Base-by-base conservation (phyloP, 30 jellyfish, hydroid and myxozoan genomes). In the Cassiopea andromeda region DNA sequence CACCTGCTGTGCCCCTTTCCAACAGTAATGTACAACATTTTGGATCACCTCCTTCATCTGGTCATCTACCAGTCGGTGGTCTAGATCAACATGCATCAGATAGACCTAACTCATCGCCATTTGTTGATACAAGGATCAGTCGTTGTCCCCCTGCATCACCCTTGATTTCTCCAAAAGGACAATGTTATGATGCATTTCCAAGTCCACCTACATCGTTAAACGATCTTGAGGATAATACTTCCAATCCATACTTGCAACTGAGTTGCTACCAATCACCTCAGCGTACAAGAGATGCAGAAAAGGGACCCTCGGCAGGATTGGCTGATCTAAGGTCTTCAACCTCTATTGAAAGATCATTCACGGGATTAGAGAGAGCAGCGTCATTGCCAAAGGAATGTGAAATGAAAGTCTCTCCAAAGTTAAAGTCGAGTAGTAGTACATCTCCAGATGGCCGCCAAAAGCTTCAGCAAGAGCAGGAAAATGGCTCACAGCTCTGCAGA, bases 61-160 rank as follows among this genome's bases (percentile, higher is more conserved):
- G 58, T 60, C 80, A 87, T 9, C 57, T 83, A 43, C 87, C 87
- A 13, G 81, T 67, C 7, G 45, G 46, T 73, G 14, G 79, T 18
- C 67, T 73, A 69, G 87, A 74, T 46, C 60, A 45, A 19, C 85
- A 74, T 6, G 46, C 64, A 43, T 79, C 77, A 60, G 93, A 85
- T 38, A 74, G 93, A 44, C 93, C 93, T 10, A 85, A 73, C 60
- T 70, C 93, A 2, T 82, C 87, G 9, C 87, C 87, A 49, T 85
- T 82, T 84, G 74, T 73, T 61, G 93, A 60, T 17, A 85, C 74
- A 46, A 74, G 61, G 54, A 54, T 38, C 54, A 85, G 54, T 15
- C 7, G 57, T 18, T 85, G 13, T 60, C 19, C 93, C 8, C 87
- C 93, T 10, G 38, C 87, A 5, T 73, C 93, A 27, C 54, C 74